These are phyloP conservation scores for human DNA, from an alignment of 2,113 vertebrate genomes.

Conservation along the genomic window DNA sequence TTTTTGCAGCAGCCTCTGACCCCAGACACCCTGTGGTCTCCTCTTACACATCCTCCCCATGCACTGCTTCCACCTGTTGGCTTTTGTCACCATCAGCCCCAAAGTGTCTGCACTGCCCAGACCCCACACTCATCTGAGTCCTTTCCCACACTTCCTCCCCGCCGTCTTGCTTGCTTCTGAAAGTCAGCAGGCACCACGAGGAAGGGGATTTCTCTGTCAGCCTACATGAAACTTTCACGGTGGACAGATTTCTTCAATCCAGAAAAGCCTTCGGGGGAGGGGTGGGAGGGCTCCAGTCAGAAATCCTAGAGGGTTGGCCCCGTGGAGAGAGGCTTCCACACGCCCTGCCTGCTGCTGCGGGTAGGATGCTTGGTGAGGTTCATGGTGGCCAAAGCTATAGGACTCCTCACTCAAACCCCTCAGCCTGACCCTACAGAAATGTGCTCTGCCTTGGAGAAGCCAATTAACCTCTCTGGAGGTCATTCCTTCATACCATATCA, in stretches of 20 bases:
- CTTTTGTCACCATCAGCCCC: not conserved
- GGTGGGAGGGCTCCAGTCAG: rapidly evolving
- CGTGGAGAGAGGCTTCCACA: not conserved
- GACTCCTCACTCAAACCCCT: not conserved
- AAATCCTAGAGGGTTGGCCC: not conserved
- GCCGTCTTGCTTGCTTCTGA: not conserved
- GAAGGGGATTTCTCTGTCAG: not conserved
- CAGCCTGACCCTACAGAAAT: not conserved
- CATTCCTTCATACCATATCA: not conserved
- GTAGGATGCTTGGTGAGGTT: not conserved
- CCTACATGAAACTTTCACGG: not conserved
- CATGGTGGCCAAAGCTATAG: not conserved
- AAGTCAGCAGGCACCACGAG: not conserved
- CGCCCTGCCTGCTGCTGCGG: not conserved
- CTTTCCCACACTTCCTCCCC: too few relatives aligned
- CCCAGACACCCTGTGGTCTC: rapidly evolving
- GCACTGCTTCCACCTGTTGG: not conserved
- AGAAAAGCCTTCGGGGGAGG: not conserved
- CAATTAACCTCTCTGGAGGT: not conserved
- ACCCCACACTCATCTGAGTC: not conserved
- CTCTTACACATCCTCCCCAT: not conserved
- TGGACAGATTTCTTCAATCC: not conserved
- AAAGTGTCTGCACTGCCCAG: not conserved
- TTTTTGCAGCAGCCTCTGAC: slow-evolving; percentile 29
- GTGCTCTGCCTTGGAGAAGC: not conserved